Conservation (phyloP, 2,888 invertebrate genomes). For the Brachypterus glaber region DNA sequence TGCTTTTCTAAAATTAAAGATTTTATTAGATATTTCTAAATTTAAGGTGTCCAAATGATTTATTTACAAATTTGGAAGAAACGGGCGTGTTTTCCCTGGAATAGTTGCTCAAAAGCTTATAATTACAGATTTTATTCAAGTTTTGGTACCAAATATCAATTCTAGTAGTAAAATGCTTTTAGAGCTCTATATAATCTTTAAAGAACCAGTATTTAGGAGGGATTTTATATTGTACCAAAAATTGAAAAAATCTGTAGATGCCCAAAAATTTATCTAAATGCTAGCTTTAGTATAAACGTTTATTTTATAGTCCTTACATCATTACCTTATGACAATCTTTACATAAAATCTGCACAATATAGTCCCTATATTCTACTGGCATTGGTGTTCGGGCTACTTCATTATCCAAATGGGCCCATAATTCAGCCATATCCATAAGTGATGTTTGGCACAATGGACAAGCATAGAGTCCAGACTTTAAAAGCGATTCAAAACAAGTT, state of each 20-base stretch:
- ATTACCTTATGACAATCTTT: slow-evolving; percentile 84
- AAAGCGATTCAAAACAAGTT: slow-evolving; percentile 71
- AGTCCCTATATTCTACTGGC: slow-evolving; percentile 74
- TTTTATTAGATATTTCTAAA: too few species aligned
- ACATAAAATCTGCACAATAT: slow-evolving; percentile 74
- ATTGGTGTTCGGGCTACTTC: slow-evolving; percentile 75
- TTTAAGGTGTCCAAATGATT: too few species aligned
- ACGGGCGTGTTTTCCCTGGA: background rate
- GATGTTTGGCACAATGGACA: slow-evolving; percentile 86
- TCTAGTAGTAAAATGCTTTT: background rate
- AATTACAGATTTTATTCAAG: slow-evolving; percentile 1
- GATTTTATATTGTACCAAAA: too few species aligned
- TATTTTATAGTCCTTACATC: slow-evolving; percentile 11
- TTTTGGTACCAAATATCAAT: background rate
- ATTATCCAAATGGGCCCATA: slow-evolving; percentile 74
- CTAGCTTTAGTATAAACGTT: slow-evolving; percentile 1
- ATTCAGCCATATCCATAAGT: slow-evolving; percentile 74
- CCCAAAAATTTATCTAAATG: too few species aligned
- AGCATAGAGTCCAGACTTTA: slow-evolving; percentile 70
- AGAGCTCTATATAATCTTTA: background rate
- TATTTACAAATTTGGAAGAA: slow-evolving; percentile 3
- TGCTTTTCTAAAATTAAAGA: slow-evolving; percentile 55
- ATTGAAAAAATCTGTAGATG: too few species aligned
- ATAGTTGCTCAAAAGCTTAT: slow-evolving; percentile 4
- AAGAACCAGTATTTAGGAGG: too few species aligned